Conservation (phyloP, 37 sponge, comb jelly and placozoan species). For the Amphimedon queenslandica region DNA sequence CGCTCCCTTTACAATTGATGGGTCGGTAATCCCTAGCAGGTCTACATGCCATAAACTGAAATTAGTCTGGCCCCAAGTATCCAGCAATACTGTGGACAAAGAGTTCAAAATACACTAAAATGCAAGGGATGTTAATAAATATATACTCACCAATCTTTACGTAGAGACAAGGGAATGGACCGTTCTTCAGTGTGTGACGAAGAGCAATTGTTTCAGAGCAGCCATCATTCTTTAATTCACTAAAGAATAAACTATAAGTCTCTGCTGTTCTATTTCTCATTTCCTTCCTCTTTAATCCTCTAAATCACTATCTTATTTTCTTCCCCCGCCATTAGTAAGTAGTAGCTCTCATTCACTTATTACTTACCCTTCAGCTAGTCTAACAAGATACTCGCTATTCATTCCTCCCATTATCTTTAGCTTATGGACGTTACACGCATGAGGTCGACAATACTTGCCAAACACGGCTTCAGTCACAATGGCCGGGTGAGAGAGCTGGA, state of each 20-base stretch:
- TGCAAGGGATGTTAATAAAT: not conserved
- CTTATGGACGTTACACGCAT: conserved; percentile 78
- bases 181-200: conserved; percentile 16
- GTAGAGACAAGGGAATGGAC: conserved; percentile 50
- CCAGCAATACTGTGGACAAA: conserved; percentile 48
- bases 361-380: conserved; percentile 55
- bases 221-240: conserved; percentile 51
- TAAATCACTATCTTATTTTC: not conserved
- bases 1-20: conserved; percentile 28
- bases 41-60: conserved; percentile 88
- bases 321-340: too few relatives aligned
- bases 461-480: conserved; percentile 57
- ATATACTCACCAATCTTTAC: conserved; percentile 59
- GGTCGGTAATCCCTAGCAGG: conserved; percentile 49
- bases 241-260: too few relatives aligned
- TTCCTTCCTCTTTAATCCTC: not conserved
- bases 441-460: conserved; percentile 83
- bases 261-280: not conserved
- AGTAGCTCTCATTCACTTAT: too few relatives aligned
- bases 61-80: conserved; percentile 64
- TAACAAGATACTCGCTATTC: conserved; percentile 35
- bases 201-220: conserved; percentile 54
- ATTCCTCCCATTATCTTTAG: conserved; percentile 67
- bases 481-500: conserved; percentile 60
- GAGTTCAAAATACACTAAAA: not conserved